Conservation (phyloP, 1,140 invertebrate species). For the Micrasema longulum region DNA sequence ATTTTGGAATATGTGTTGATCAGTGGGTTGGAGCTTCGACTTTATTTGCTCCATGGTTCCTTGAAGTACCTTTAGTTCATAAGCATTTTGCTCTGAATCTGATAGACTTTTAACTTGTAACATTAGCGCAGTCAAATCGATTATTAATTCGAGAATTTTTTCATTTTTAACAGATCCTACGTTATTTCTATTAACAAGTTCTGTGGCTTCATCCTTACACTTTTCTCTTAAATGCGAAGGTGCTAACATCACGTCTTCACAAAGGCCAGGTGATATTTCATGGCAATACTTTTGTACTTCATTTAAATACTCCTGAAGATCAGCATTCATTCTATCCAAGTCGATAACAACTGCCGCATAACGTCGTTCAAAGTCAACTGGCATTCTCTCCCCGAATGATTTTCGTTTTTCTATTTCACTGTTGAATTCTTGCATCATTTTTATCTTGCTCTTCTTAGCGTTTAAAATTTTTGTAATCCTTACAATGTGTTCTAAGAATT, state of each 20-base stretch:
- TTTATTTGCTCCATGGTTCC: slow-evolving; percentile 92
- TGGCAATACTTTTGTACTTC: slow-evolving; percentile 87
- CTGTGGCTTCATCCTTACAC: slow-evolving; percentile 85
- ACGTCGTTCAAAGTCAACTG: slow-evolving; percentile 88
- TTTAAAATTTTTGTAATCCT: slow-evolving; percentile 87
- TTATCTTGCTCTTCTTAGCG: slow-evolving; percentile 86
- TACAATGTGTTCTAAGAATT: slow-evolving; percentile 88
- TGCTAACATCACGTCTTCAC: slow-evolving; percentile 87
- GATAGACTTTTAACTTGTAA: slow-evolving; percentile 93
- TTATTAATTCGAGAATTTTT: slow-evolving; percentile 81
- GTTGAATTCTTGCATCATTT: slow-evolving; percentile 88
- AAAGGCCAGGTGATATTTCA: slow-evolving; percentile 89
- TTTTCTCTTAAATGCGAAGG: slow-evolving; percentile 89
- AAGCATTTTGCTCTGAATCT: slow-evolving; percentile 89
- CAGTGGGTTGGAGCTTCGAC: slow-evolving; percentile 80
- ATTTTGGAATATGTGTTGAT: slow-evolving; percentile 89
- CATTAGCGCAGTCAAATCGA: slow-evolving; percentile 90
- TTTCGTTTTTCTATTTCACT: slow-evolving; percentile 88
- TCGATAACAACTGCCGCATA: slow-evolving; percentile 93
- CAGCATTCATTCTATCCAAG: slow-evolving; percentile 91
- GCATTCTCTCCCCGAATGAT: slow-evolving; percentile 81
- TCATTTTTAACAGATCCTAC: slow-evolving; percentile 70
- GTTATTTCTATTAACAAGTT: slow-evolving; percentile 85
- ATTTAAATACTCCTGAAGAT: slow-evolving; percentile 87
- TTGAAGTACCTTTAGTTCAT: slow-evolving; percentile 92